Base-by-base conservation (phyloP, 2,797 vertebrate species). In the Mionectes olivaceus region DNA sequence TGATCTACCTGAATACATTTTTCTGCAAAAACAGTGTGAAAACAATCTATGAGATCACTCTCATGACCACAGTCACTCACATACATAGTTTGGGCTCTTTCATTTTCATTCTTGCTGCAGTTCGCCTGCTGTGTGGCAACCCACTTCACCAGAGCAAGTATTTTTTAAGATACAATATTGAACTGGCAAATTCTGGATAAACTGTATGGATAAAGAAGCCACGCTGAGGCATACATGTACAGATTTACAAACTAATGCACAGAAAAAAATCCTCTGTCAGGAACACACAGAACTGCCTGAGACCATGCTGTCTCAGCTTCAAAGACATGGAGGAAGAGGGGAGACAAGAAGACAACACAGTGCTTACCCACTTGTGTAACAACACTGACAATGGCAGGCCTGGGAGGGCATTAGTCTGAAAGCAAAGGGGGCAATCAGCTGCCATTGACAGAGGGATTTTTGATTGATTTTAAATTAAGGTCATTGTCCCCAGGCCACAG, bases 381-480 rank as follows among this genome's bases (percentile, higher is more conserved):
- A 68, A 63, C 83, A 81, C 12, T 44, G 74, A 47, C 3, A 19
- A 28, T 19, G 55, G 88, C 81, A 92, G 67, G 89, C 61, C 74
- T 76, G 59, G 73, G 85, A 94, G 68, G 93, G 35, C 71, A 87
- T 93, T 77, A 50, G 65, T 39, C 77, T 85, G 84, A 93, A 86
- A 91, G 68, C 47, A 76, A 96, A 92, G 0, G 0, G 74, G 81
- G 75, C 12, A 25, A 95, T 91, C 95, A 84, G 78, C 80, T 89
- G 60, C 78, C 90, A 78, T 25, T 84, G 89, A 92, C 82, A 90
- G 78, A 90, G 64, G 75, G 64, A 46, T 75, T 95, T 93, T 89
- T 95, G 89, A 97, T 96, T 90, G 94, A 96, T 97, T 96, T 96
- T 91, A 97, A 97, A 97, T 97, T 97, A 95, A 97, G 96, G 96